Conservation (phyloP, 1,140 invertebrate species). For the Parapsyche elsis region DNA sequence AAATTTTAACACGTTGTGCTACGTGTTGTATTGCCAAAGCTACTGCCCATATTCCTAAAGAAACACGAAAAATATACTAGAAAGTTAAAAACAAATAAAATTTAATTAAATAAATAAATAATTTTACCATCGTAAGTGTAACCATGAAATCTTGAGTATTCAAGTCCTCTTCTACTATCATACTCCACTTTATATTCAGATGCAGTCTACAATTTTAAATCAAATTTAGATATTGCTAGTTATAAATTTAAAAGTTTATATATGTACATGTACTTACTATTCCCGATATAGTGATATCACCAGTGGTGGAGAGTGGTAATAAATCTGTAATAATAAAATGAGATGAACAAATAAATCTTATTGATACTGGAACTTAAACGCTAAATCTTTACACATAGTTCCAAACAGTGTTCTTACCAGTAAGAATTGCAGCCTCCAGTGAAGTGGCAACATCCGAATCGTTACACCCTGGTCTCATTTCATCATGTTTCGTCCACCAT, state of each 20-base stretch:
- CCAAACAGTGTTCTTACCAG: conserved; percentile 72
- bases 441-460: conserved; percentile 81
- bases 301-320: conserved; percentile 70
- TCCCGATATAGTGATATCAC: conserved; percentile 87
- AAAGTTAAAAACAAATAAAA: not conserved
- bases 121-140: conserved; percentile 91
- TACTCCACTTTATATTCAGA: conserved; percentile 89
- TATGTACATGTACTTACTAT: conserved; percentile 76
- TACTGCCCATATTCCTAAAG: conserved; percentile 94
- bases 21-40: conserved; percentile 91
- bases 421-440: conserved; percentile 90
- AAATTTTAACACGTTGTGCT: conserved; percentile 77
- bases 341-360: no score
- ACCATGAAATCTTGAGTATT: conserved; percentile 95
- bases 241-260: conserved; percentile 27
- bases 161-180: conserved; percentile 77
- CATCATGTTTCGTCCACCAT: conserved; percentile 77
- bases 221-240: conserved; percentile 1
- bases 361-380: no score
- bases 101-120: not conserved
- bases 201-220: conserved; percentile 75
- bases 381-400: no score
- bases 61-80: conserved; percentile 19
- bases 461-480: conserved; percentile 73
- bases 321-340: conserved; percentile 60